Evolutionary conservation across 2,113 vertebrate species (phyloP).

Genomic region (Uropsilus gracilis): DNA sequence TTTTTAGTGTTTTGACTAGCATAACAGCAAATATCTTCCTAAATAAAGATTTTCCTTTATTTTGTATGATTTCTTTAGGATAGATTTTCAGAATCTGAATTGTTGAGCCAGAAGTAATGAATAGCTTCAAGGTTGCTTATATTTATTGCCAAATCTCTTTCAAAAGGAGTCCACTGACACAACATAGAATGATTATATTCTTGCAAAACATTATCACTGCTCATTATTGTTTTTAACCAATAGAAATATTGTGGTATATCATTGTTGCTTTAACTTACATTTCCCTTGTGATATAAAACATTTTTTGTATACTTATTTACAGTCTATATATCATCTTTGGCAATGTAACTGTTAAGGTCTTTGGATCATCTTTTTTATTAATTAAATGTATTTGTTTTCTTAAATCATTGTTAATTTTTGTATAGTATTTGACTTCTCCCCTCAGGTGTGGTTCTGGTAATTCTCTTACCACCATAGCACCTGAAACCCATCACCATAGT

Average conservation of each 20-base stretch:
- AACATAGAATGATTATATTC: not conserved
- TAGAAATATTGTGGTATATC: not conserved
- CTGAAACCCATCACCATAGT: too few relatives aligned
- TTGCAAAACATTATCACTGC: not conserved
- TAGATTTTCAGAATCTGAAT: conserved; percentile 20
- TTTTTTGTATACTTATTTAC: not conserved
- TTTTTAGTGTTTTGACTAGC: not conserved
- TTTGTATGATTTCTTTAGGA: not conserved
- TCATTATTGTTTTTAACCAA: not conserved
- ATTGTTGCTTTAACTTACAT: too few relatives aligned
- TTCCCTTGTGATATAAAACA: not conserved
- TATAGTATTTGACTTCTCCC: too few relatives aligned
- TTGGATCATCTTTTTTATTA: not conserved
- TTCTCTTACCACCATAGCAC: too few relatives aligned
- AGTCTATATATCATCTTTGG: too few relatives aligned
- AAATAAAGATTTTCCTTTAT: not conserved
- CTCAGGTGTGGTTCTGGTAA: too few relatives aligned
- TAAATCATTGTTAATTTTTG: too few relatives aligned
- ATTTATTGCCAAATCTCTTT: not conserved
- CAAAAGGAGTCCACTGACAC: not conserved
- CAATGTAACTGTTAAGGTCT: not conserved
- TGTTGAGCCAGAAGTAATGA: not conserved
- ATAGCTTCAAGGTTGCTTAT: not conserved
- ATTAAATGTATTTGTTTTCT: not conserved
- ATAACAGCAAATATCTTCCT: not conserved